A percentile compares a stretch with the other conserved stretches of the same genome.
These are phyloP conservation scores for honey bee (Apis mellifera) DNA, from an alignment of 1,140 invertebrate species.

Conservation along the genomic window Amel_HAv3.1 CM009933.2:8851501-8852000, in stretches of 20 bases:
- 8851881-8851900: conserved; percentile 49
- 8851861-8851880: conserved; percentile 42
- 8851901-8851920: conserved; percentile 38
- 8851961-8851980: conserved; percentile 22
- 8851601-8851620: neutral
- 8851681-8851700: neutral
- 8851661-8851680: too few relatives aligned
- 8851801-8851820: neutral
- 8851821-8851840: conserved; percentile 29
- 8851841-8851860: conserved; percentile 18
- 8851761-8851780: too few relatives aligned
- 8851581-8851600: too few relatives aligned
- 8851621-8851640: too few relatives aligned
- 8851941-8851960: neutral
- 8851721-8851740: neutral
- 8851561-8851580: neutral
- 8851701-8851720: neutral
- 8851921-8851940: conserved; percentile 45
- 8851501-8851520: too few relatives aligned
- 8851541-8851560: too few relatives aligned
- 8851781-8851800: neutral
- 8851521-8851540: too few relatives aligned
- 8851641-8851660: too few relatives aligned
- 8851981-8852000: neutral
- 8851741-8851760: neutral